These are phyloP conservation scores for Aspiorhynchus laticeps DNA, from an alignment of 2,113 vertebrate genomes.

Conservation along the genomic window DNA sequence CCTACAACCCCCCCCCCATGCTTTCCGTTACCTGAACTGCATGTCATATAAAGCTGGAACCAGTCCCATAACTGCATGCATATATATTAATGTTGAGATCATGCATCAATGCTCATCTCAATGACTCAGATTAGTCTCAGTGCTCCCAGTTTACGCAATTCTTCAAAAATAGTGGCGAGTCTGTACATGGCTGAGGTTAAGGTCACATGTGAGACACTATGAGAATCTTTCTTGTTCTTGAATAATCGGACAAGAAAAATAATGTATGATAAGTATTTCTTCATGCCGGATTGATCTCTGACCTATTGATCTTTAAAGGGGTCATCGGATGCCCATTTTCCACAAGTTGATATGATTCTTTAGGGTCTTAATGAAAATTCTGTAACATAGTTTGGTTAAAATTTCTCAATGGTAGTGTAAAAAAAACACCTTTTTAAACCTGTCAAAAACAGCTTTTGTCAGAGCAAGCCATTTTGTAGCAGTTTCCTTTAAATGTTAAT, in stretches of 20 bases:
- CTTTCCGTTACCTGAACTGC: constrained; percentile 43
- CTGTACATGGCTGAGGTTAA: constrained; percentile 27
- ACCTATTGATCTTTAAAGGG: constrained; percentile 11
- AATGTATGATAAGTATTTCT: constrained; percentile 12
- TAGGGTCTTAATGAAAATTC: too few relatives aligned
- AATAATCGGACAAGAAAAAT: constrained; percentile 1
- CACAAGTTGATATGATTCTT: too few relatives aligned
- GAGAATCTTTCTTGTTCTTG: neutral
- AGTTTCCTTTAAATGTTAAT: too few relatives aligned
- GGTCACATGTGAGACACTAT: constrained; percentile 27
- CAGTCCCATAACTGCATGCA: constrained; percentile 60
- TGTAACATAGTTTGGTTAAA: too few relatives aligned
- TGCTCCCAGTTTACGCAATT: neutral
- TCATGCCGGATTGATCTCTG: constrained; percentile 1
- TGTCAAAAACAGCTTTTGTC: too few relatives aligned
- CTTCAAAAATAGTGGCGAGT: constrained; percentile 9
- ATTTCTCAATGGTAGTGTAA: too few relatives aligned
- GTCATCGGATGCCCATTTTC: too few relatives aligned
- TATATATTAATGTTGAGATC: constrained; percentile 60
- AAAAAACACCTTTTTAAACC: too few relatives aligned
- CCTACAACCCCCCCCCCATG: constrained; percentile 40
- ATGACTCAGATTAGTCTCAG: neutral
- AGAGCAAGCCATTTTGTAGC: too few relatives aligned
- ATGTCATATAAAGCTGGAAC: constrained; percentile 57
- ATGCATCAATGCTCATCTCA: constrained; percentile 59